Conservation (phyloP, 2,113 vertebrate genomes). For the Malurus alboscapulatus region DNA sequence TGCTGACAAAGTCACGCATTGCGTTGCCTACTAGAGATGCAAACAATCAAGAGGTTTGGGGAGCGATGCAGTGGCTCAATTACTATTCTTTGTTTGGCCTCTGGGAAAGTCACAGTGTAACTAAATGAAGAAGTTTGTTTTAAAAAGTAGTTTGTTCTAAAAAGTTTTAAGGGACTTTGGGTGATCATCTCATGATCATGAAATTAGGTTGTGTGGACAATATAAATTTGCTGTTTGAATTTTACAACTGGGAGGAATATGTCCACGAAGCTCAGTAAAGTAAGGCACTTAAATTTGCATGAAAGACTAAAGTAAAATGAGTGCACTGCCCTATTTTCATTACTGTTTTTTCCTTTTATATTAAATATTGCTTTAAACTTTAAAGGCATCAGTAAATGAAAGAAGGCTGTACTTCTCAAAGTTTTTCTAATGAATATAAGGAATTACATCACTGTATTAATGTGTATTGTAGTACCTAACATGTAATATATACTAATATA, state of each 20-base stretch:
- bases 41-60: neutral
- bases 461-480: neutral
- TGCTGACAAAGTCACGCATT: neutral
- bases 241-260: neutral
- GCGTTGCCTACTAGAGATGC: neutral
- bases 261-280: neutral
- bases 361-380: slow-evolving; percentile 4
- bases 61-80: neutral
- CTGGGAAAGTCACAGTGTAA: neutral
- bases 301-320: neutral
- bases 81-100: neutral
- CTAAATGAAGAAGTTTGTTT: neutral
- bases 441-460: neutral
- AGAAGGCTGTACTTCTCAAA: neutral
- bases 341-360: neutral
- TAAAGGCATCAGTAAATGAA: neutral
- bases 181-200: neutral
- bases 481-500: neutral
- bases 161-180: neutral
- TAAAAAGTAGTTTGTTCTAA: neutral
- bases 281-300: neutral
- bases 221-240: neutral
- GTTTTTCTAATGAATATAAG: neutral
- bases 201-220: neutral
- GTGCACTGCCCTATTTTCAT: neutral